Base-by-base conservation (phyloP, 2,113 vertebrate species). In the Cebus imitator region DNA sequence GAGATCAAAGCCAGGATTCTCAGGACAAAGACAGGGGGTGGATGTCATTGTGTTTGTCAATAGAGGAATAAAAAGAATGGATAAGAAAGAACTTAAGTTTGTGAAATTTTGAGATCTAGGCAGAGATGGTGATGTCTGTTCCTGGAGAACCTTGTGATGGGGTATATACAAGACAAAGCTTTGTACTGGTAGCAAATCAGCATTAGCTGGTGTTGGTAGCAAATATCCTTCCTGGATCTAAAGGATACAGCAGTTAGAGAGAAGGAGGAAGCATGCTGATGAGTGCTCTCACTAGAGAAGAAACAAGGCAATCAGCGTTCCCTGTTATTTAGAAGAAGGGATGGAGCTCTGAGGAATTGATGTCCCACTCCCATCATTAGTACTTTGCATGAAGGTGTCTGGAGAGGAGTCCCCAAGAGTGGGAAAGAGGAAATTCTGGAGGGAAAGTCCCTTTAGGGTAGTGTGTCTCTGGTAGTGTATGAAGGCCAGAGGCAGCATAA, bases 351-450 rank as follows among this genome's bases (percentile, higher is more conserved):
- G 73, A 89, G 96, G 55, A 96, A 21, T 66, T 52, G 52, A n/a
- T 45, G 52, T 61, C 35, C 88, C 81, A 25, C 4, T 94, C 43
- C 12, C 66, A 81, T 81, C 58, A 97, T 91, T 88, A 93, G 50
- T 18, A 43, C 10, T 80, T 95, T 64, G 27, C 23, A 16, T 73
- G 50, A 48, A 75, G 6, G 90, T 94, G 52, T 98, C 96, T 40
- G 93, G 93, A 97, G 96, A 88, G 82, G 68, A 79, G 40, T 66
- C n/a, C 76, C 91, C 75, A 43, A 75, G 14, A 57, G 76, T 20
- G 52, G 32, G 17, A 61, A 58, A 75, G 45, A 37, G 48, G 43
- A 32, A 87, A 73, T 86, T 78, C 73, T 84, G 21, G 58, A 82
- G 43, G 73, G 43, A 90, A 64, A 12, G 23, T 45, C 52, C 23